phyloP scores from a whole-genome alignment of 2,888 invertebrate species.

The Nomada ruficornis region DNA sequence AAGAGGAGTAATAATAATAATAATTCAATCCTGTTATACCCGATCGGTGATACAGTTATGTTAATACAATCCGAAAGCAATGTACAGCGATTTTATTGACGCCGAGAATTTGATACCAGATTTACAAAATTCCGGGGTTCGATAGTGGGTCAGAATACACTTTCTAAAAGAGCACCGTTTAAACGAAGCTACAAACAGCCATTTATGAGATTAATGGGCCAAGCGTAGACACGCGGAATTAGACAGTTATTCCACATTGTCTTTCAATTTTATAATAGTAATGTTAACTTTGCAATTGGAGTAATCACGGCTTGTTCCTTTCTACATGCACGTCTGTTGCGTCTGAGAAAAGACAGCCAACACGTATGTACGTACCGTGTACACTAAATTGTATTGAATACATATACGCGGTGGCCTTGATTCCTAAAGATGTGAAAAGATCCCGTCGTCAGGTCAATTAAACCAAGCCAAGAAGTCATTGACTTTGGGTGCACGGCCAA shows the following conservation, averaged over 20 bases:
- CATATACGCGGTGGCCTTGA: constrained; percentile 72
- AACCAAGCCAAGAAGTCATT: constrained; percentile 79
- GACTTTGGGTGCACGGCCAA: constrained; percentile 74
- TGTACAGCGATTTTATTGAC: too few relatives aligned
- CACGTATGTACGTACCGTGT: constrained; percentile 18
- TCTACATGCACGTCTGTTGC: background rate
- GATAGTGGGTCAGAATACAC: constrained; percentile 45
- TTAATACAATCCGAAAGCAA: too few relatives aligned
- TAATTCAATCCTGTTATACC: too few relatives aligned
- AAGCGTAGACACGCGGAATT: background rate
- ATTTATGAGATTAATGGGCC: background rate
- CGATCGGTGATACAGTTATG: too few relatives aligned
- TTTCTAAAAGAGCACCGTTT: constrained; percentile 46
- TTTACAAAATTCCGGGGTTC: constrained; percentile 37
- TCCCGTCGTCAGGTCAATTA: constrained; percentile 75
- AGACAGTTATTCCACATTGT: background rate
- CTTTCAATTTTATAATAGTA: background rate
- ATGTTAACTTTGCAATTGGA: background rate
- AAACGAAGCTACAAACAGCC: constrained; percentile 2
- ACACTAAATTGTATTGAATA: constrained; percentile 28
- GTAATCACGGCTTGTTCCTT: background rate
- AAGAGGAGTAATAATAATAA: too few relatives aligned
- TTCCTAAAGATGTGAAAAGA: constrained; percentile 73
- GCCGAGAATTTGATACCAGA: background rate
- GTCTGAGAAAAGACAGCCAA: constrained; percentile 19